Percentiles rank a stretch among this genome's conserved stretches.
Evolutionary conservation across 2,113 vertebrate genomes (phyloP).

Genomic region (Motacilla tschutschensis): DNA sequence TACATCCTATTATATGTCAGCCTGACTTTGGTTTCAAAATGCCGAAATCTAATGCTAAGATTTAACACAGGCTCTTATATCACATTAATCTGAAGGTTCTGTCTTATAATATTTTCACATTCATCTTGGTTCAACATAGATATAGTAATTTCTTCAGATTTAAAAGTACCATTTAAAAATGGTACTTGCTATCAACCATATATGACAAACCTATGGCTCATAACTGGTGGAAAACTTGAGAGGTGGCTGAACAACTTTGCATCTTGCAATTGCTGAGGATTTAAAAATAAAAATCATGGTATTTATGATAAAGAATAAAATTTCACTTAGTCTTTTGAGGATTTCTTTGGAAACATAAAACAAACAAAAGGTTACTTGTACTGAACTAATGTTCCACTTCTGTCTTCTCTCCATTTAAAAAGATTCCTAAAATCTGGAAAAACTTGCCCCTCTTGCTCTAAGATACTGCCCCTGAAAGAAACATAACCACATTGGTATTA

Average conservation of each 20-base stretch:
- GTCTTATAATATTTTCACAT: background rate
- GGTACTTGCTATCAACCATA: background rate
- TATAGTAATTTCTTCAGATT: background rate
- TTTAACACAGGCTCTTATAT: background rate
- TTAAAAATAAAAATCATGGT: background rate
- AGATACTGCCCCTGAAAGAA: conserved; percentile 43
- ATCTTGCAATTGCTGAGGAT: background rate
- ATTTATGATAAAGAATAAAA: background rate
- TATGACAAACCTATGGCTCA: conserved; percentile 13
- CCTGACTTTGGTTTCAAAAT: background rate
- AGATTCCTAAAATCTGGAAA: conserved; percentile 8
- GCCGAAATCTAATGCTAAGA: background rate
- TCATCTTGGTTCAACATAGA: background rate
- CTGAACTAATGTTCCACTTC: background rate
- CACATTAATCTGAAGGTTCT: background rate
- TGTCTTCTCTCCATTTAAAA: background rate
- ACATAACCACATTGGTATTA: conserved; percentile 10
- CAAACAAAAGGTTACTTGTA: background rate
- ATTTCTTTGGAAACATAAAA: conserved; percentile 1
- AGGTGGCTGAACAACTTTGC: background rate
- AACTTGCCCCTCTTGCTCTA: background rate
- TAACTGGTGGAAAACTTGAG: conserved; percentile 32
- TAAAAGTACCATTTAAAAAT: background rate
- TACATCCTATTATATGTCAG: background rate
- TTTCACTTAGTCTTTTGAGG: background rate